Base-by-base conservation (phyloP, 2,797 vertebrate genomes). In the Cercopithecus mitis region DNA sequence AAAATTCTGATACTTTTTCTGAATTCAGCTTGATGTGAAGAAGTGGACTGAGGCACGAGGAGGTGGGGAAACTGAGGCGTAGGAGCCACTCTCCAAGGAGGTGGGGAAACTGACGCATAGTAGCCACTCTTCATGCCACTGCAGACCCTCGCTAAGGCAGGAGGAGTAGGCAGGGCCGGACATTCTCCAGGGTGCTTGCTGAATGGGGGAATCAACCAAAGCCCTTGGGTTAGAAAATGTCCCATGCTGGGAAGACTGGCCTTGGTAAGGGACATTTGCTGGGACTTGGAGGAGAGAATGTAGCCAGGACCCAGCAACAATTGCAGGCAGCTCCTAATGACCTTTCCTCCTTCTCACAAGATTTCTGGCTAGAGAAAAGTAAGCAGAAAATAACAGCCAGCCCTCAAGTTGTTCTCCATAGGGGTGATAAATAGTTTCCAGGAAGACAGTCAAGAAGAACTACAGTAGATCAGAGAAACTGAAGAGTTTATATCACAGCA, bases 361-460 rank as follows among this genome's bases (percentile, higher is more conserved):
- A 57, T 22, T 57, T 90, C 24, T 2, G 10, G 27, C 36, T 61
- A 20, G 33, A 79, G 82, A 70, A 93, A 80, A 76, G 83, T 50
- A 77, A 85, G 79, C 17, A 36, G 12, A 91, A 94, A 72, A 25
- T 77, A 75, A 27, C 47, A 70, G 20, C 24, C 50, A 80, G 72
- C 33, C 58, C 75, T 20, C 25, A 43, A 9, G 41, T 45, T 83
- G 22, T 67, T 55, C 22, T 43, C 76, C 64, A 27, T 30, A 19
- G 33, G 15, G 17, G 27, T 85, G 25, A 39, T 52, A 61, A 43
- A 76, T 14, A 79, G 50, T 67, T 92, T 61, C 58, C 55, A 30
- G n/a, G 81, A 88, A 77, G 22, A 90, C 30, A 15, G 14, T 64
- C 67, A 86, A 70, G 77, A 90, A 61, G 77, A 92, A 61, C 67